Conservation (phyloP, 2,113 vertebrate species). For the Channa maculata region DNA sequence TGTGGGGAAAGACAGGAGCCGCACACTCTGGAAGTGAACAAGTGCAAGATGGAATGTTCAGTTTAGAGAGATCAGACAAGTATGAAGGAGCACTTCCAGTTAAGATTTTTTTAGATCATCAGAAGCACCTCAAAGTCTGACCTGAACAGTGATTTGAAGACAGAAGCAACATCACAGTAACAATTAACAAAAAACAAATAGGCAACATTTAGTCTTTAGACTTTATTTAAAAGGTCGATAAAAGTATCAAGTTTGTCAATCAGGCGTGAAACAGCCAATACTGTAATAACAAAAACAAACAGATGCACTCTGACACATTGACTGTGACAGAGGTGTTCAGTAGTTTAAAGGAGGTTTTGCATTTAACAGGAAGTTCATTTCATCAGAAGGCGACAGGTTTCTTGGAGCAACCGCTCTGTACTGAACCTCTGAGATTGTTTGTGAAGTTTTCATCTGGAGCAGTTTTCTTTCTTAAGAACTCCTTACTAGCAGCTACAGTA, state of each 20-base stretch:
- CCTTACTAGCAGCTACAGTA: slow-evolving; percentile 61
- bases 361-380: slow-evolving; percentile 37
- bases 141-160: too few species aligned
- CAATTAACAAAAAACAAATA: slow-evolving; percentile 10
- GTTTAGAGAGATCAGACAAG: too few species aligned
- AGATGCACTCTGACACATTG: slow-evolving; percentile 33
- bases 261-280: slow-evolving; percentile 74
- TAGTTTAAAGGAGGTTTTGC: slow-evolving; percentile 35
- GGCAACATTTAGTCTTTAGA: slow-evolving; percentile 38
- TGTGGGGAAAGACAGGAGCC: too few species aligned
- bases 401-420: slow-evolving; percentile 13
- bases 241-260: slow-evolving; percentile 75
- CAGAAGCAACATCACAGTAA: too few species aligned
- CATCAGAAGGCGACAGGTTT: slow-evolving; percentile 7
- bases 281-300: slow-evolving; percentile 68
- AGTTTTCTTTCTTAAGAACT: slow-evolving; percentile 24
- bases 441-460: slow-evolving; percentile 21
- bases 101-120: too few species aligned
- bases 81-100: too few species aligned
- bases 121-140: too few species aligned
- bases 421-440: slow-evolving; percentile 30
- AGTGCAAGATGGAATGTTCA: too few species aligned
- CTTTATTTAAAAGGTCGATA: slow-evolving; percentile 79
- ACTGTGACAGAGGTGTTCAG: slow-evolving; percentile 4
- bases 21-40: too few species aligned